Base-by-base conservation (phyloP, 2,113 vertebrate species). In the Isurus oxyrinchus region DNA sequence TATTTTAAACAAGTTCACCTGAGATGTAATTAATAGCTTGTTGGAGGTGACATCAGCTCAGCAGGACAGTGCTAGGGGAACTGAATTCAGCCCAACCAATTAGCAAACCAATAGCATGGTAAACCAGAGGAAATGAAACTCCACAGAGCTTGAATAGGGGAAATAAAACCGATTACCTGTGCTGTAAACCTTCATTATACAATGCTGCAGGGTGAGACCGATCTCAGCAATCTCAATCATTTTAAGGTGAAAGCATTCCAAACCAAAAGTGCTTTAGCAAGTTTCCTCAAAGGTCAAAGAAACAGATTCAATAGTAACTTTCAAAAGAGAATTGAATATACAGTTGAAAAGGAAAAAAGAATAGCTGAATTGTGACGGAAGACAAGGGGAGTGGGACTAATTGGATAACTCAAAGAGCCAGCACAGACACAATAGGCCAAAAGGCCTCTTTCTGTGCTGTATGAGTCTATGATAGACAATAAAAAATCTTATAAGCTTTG, bases 71-170 rank as follows among this genome's bases (percentile, higher is more conserved):
- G 87, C 25, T 53, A 31, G 49, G 53, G 87, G 87, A 90, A 90
- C 87, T 90, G 87, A 90, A 90, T 90, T 5, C 25, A 57, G 53
- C 49, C 14, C 8, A 90, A 27, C 53, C 23, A 35, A 90, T 90
- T 90, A 90, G 11, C 53, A 57, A 57, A 90, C 53, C 49, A 57
- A 90, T 57, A 90, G 49, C 55, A 4, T 21, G 8, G 53, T 57
- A 90, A 90, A 90, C 87, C 87, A 90, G 25, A 35, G 87, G 87
- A 90, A 55, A 31, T 55, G 87, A 90, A 90, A 90, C 53, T 90
- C 23, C 10, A 3, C 53, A 8, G 23, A 90, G 31, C 23, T 57
- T 90, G 87, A 90, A 55, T 90, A 90, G 87, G 49, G 87, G 84
- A 53, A 87, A 87, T 87, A 53, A 87, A 87, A 87, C 84, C 49